Conservation (phyloP, 2,888 invertebrate genomes). For the Polyommatus iphigenia region DNA sequence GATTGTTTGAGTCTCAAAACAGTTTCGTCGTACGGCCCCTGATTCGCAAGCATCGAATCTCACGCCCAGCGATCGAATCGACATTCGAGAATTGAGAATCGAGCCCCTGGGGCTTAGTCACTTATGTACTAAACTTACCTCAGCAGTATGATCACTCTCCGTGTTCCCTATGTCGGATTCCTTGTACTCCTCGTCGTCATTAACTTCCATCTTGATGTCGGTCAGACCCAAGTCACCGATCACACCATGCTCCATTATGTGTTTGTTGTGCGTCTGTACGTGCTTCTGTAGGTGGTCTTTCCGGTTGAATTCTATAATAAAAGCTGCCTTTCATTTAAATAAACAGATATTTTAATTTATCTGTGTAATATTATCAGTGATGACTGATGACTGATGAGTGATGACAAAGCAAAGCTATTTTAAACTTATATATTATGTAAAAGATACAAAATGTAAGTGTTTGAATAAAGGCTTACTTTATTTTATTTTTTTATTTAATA, state of each 20-base stretch:
- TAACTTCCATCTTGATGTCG: constrained; percentile 50
- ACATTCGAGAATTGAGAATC: too few relatives aligned
- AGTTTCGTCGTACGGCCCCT: too few relatives aligned
- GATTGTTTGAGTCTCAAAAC: too few relatives aligned
- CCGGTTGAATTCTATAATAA: constrained; percentile 82
- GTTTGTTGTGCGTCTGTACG: constrained; percentile 85
- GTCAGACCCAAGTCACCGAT: constrained; percentile 47
- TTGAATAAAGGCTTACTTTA: too few relatives aligned
- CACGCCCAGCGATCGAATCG: too few relatives aligned
- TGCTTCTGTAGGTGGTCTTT: constrained; percentile 91
- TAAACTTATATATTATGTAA: too few relatives aligned
- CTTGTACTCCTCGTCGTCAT: constrained; percentile 48
- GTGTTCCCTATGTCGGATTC: constrained; percentile 42
- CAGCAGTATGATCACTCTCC: constrained; percentile 22
- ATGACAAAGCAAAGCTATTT: too few relatives aligned
- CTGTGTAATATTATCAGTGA: background rate
- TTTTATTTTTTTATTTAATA: too few relatives aligned
- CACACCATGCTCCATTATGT: constrained; percentile 53
- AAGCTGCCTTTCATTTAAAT: background rate
- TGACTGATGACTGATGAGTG: too few relatives aligned
- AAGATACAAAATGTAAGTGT: too few relatives aligned
- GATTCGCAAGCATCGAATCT: too few relatives aligned
- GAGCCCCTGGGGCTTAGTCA: too few relatives aligned
- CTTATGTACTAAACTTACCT: constrained; percentile 1
- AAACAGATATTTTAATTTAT: background rate